Percentiles rank a stretch among this genome's conserved stretches.
phyloP scores from a whole-genome alignment of 2,797 vertebrate genomes.

The Lithobates sylvaticus region DNA sequence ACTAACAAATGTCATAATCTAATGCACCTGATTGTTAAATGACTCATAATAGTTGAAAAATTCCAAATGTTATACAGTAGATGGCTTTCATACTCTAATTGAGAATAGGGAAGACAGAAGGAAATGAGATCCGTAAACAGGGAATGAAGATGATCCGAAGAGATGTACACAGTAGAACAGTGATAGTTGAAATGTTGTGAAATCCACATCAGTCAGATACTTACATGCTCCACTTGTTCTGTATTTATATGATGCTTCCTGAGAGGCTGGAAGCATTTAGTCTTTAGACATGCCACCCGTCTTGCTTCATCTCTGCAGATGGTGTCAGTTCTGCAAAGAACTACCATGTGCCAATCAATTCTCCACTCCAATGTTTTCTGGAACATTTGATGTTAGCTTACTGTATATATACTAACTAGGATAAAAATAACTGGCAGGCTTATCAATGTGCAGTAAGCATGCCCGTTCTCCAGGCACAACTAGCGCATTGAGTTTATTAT shows the following conservation, averaged over 20 bases:
- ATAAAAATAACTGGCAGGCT: background rate
- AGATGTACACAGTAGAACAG: slow-evolving; percentile 5
- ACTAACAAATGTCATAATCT: slow-evolving; percentile 24
- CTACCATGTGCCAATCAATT: slow-evolving; percentile 44
- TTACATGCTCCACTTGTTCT: slow-evolving; percentile 45
- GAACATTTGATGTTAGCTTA: slow-evolving; percentile 4
- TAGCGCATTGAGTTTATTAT: background rate
- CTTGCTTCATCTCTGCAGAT: slow-evolving; percentile 39
- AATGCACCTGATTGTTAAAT: slow-evolving; percentile 20
- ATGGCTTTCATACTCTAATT: background rate
- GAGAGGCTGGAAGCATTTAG: slow-evolving; percentile 42
- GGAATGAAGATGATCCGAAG: slow-evolving; percentile 18
- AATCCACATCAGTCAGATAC: slow-evolving; percentile 42
- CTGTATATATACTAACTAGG: background rate
- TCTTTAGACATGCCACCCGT: slow-evolving; percentile 46
- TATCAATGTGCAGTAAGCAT: background rate
- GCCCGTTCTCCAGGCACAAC: background rate
- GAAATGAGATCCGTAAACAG: slow-evolving; percentile 14
- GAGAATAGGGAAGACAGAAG: slow-evolving; percentile 4
- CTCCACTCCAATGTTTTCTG: slow-evolving; percentile 26
- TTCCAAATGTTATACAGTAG: slow-evolving; percentile 20
- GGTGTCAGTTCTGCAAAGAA: slow-evolving; percentile 46
- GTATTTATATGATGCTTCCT: slow-evolving; percentile 12
- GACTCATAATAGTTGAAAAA: slow-evolving; percentile 24
- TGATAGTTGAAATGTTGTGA: slow-evolving; percentile 14